Conservation (phyloP, 2,888 invertebrate species). For the Adela reaumurella region DNA sequence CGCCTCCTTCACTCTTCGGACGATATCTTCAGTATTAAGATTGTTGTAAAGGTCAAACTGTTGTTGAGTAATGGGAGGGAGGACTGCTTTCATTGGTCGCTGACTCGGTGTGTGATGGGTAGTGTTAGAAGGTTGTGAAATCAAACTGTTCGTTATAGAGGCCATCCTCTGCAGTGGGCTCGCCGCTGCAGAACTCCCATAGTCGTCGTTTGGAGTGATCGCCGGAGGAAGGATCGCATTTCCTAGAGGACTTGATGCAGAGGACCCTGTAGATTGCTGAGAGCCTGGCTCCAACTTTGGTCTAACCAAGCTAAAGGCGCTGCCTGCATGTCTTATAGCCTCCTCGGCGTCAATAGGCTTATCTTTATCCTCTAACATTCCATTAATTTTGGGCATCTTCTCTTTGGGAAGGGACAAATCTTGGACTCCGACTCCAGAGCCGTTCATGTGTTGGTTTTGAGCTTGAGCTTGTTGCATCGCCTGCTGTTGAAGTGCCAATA, state of each 20-base stretch:
- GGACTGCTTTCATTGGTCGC: slow-evolving; percentile 90
- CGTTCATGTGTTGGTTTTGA: slow-evolving; percentile 57
- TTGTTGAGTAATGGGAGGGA: slow-evolving; percentile 97
- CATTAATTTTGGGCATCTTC: slow-evolving; percentile 61
- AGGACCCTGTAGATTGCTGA: slow-evolving; percentile 68
- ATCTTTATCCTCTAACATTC: slow-evolving; percentile 67
- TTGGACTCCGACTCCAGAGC: slow-evolving; percentile 63
- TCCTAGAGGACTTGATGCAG: slow-evolving; percentile 79
- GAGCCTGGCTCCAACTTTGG: slow-evolving; percentile 79
- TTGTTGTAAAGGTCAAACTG: slow-evolving; percentile 98
- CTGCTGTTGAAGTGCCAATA: slow-evolving; percentile 75
- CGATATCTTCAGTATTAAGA: slow-evolving; percentile 97
- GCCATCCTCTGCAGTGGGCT: slow-evolving; percentile 97
- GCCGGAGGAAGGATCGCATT: slow-evolving; percentile 85
- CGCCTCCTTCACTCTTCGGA: slow-evolving; percentile 92
- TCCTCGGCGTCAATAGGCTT: slow-evolving; percentile 60
- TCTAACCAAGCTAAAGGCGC: slow-evolving; percentile 84
- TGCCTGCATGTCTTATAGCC: slow-evolving; percentile 72
- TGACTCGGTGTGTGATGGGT: slow-evolving; percentile 81
- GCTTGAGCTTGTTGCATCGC: slow-evolving; percentile 34
- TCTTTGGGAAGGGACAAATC: slow-evolving; percentile 84
- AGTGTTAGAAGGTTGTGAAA: slow-evolving; percentile 84
- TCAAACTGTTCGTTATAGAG: slow-evolving; percentile 94
- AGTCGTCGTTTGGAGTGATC: slow-evolving; percentile 77
- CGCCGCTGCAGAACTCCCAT: slow-evolving; percentile 76